Percentiles rank a stretch among this genome's conserved stretches.
These are phyloP conservation scores for Herpetotheres cachinnans DNA, from an alignment of 2,113 vertebrate genomes.

Conservation along the genomic window DNA sequence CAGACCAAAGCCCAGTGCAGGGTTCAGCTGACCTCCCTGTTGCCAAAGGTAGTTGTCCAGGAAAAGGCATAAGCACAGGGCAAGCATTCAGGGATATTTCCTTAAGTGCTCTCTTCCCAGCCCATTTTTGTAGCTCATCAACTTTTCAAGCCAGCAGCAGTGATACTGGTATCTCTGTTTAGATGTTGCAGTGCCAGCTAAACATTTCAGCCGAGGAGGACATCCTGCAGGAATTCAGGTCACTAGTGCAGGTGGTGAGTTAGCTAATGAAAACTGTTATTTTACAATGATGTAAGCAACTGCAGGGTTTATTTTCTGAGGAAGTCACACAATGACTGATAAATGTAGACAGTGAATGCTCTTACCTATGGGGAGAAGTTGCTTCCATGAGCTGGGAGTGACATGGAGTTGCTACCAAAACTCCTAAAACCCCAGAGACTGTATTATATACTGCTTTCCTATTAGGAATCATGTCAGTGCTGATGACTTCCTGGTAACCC, in stretches of 20 bases:
- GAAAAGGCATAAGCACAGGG: background rate
- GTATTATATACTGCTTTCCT: background rate
- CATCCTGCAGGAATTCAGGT: background rate
- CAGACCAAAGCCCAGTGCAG: background rate
- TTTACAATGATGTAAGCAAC: background rate
- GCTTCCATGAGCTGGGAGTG: background rate
- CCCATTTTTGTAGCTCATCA: background rate
- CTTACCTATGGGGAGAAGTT: background rate
- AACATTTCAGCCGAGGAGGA: background rate
- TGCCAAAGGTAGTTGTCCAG: background rate
- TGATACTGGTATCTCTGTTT: background rate
- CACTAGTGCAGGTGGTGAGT: background rate
- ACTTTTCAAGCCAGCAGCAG: background rate
- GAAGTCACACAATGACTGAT: background rate
- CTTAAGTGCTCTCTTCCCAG: background rate
- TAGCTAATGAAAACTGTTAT: background rate
- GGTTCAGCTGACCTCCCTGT: background rate
- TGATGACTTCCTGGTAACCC: background rate
- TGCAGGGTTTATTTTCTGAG: background rate
- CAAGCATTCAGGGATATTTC: background rate
- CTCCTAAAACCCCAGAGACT: background rate
- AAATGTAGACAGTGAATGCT: background rate
- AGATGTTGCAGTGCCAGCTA: background rate
- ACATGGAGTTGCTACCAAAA: background rate
- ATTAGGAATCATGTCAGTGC: background rate